phyloP scores from a whole-genome alignment of 1,140 invertebrate genomes.

The Antheraea pernyi region DNA sequence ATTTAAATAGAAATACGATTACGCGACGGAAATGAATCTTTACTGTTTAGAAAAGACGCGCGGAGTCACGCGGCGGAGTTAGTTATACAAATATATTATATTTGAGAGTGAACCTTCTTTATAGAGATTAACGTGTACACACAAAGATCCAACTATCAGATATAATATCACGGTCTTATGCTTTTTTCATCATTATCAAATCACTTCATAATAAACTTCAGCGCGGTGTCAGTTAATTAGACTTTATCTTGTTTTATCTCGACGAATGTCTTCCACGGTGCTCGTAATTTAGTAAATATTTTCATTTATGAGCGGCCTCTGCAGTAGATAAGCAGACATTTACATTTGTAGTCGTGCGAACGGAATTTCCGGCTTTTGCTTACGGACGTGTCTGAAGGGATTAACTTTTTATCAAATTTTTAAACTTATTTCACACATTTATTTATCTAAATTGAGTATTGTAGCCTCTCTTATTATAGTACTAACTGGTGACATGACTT shows the following conservation, averaged over 20 bases:
- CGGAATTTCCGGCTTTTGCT: constrained; percentile 22
- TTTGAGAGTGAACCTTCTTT: neutral
- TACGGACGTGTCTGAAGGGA: neutral
- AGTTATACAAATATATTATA: neutral
- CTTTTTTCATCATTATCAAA: constrained; percentile 13
- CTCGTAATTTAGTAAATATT: constrained; percentile 67
- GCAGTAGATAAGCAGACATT: constrained; percentile 41
- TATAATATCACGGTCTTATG: neutral
- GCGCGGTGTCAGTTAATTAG: constrained; percentile 56
- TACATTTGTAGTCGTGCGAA: constrained; percentile 33
- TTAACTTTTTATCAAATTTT: constrained; percentile 7
- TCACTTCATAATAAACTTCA: constrained; percentile 30
- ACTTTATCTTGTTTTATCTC: constrained; percentile 60
- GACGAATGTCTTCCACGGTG: constrained; percentile 41
- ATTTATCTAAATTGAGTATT: neutral
- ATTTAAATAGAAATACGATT: no score
- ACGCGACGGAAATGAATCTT: no score
- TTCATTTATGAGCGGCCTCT: constrained; percentile 50
- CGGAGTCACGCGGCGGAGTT: neutral
- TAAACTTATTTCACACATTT: neutral
- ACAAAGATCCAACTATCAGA: neutral
- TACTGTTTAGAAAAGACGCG: no score
- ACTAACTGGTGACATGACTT: no score
- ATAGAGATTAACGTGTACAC: no score
- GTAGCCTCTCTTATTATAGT: no score